Evolutionary conservation across 2,888 invertebrate species (phyloP).

Genomic region (Oligia strigilis): DNA sequence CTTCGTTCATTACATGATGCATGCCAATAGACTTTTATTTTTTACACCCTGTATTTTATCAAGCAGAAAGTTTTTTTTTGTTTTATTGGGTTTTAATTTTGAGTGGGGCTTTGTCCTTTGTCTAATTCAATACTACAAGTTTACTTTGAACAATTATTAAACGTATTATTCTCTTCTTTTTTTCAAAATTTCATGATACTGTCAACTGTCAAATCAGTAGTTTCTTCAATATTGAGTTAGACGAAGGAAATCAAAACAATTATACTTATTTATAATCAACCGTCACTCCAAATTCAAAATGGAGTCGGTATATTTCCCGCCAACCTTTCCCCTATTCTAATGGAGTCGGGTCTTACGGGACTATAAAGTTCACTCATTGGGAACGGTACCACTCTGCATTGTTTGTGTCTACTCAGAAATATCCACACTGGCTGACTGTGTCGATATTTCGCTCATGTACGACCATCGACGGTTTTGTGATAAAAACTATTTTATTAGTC

Average conservation of each 20-base stretch:
- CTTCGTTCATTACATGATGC: conserved; percentile 68
- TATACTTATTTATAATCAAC: not conserved
- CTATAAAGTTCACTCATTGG: conserved; percentile 58
- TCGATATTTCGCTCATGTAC: conserved; percentile 67
- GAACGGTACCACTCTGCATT: conserved; percentile 66
- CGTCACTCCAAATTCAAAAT: conserved; percentile 26
- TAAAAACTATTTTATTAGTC: conserved; percentile 14
- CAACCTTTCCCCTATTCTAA: conserved; percentile 32
- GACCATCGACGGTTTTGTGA: conserved; percentile 69
- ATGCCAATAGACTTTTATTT: conserved; percentile 64
- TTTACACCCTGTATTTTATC: conserved; percentile 26
- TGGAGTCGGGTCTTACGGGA: conserved; percentile 54
- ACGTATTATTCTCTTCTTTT: not conserved
- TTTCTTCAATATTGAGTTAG: conserved; percentile 7
- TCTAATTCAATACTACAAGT: conserved; percentile 24
- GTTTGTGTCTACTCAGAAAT: conserved; percentile 66
- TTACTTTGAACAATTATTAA: not conserved
- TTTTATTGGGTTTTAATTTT: not conserved
- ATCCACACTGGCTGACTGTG: conserved; percentile 61
- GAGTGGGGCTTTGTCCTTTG: conserved; percentile 12
- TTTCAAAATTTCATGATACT: too few species aligned
- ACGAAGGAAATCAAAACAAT: conserved; percentile 19
- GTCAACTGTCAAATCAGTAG: not conserved
- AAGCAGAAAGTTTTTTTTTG: not conserved
- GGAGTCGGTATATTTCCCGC: conserved; percentile 30